These are phyloP conservation scores for Drosophila kuntzei DNA, from an alignment of 2,888 invertebrate species.

Conservation along the genomic window DNA sequence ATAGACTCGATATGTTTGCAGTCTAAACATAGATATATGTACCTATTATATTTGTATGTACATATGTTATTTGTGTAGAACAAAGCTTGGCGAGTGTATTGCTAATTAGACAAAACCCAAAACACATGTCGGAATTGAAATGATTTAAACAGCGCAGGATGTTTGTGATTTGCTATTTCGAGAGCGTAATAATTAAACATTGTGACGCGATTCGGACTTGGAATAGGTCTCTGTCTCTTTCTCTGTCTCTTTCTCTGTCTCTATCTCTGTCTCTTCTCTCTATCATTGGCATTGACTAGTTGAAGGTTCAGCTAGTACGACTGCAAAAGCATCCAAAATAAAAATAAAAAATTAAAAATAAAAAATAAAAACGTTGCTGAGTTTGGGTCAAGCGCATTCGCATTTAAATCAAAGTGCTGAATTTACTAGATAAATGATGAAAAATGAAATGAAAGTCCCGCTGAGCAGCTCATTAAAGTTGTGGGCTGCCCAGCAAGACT, in stretches of 20 bases:
- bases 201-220: constrained; percentile 9
- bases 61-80: constrained; percentile 1
- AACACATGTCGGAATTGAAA: constrained; percentile 45
- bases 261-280: neutral
- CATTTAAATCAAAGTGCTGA: constrained; percentile 67
- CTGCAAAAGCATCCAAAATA: constrained; percentile 11
- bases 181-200: constrained; percentile 72
- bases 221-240: constrained; percentile 1
- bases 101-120: constrained; percentile 61
- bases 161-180: constrained; percentile 66
- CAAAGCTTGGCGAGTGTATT: constrained; percentile 23
- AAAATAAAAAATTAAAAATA: too few relatives aligned
- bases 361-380: constrained; percentile 10
- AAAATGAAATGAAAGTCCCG: constrained; percentile 63
- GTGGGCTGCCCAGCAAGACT: constrained; percentile 70
- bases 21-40: neutral
- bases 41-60: neutral
- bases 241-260: neutral
- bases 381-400: constrained; percentile 75
- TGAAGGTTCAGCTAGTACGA: constrained; percentile 52
- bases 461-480: constrained; percentile 62
- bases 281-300: constrained; percentile 21
- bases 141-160: constrained; percentile 67
- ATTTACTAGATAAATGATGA: constrained; percentile 52
- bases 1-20: neutral